phyloP scores from a whole-genome alignment of 2,888 invertebrate genomes.

The Clistopyga incitator region DNA sequence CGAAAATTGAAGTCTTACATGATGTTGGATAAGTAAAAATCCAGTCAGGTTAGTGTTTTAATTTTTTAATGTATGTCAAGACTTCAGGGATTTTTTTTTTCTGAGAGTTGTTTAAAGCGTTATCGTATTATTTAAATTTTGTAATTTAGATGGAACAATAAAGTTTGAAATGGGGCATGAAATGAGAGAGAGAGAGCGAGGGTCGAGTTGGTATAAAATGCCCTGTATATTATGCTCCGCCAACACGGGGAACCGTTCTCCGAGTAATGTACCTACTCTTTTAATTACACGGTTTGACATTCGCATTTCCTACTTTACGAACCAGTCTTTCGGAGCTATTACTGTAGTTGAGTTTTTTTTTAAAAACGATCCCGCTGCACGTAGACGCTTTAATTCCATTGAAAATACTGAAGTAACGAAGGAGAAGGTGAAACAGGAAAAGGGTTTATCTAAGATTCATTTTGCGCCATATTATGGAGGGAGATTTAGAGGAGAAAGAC shows the following conservation, averaged over 20 bases:
- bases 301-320: slow-evolving; percentile 8
- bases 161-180: no score
- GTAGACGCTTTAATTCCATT: background rate
- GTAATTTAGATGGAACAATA: no score
- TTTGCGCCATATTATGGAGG: background rate
- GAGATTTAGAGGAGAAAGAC: no score
- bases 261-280: slow-evolving; percentile 39
- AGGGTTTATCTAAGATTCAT: background rate
- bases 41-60: no score
- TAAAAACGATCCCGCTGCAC: background rate
- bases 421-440: background rate
- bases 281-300: slow-evolving; percentile 43
- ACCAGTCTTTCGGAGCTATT: background rate
- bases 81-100: no score
- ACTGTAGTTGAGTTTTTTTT: background rate
- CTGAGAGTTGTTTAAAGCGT: no score
- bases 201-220: background rate
- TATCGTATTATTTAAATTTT: no score
- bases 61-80: no score
- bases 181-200: no score
- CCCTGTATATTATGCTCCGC: background rate
- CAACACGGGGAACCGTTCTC: background rate
- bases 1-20: no score
- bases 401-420: slow-evolving; percentile 10
- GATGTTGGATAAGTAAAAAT: no score